Conservation (phyloP, 2,888 invertebrate species). For the Himalopsyche japonica region DNA sequence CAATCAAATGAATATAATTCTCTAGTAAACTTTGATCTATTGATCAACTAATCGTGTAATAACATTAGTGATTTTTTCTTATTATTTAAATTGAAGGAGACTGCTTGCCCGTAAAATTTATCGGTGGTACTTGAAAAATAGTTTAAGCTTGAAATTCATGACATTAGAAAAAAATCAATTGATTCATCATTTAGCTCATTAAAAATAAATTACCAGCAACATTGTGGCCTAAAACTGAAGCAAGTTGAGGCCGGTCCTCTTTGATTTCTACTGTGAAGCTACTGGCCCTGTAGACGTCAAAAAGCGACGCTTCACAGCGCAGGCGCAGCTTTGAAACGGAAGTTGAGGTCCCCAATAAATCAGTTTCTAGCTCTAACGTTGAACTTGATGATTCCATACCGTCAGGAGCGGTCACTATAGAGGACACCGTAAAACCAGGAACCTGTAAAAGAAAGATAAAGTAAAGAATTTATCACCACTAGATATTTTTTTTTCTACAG, state of each 20-base stretch:
- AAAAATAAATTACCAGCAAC: conserved; percentile 3
- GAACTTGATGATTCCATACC: conserved; percentile 63
- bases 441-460: conserved; percentile 51
- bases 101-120: too few species aligned
- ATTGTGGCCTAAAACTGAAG: conserved; percentile 61
- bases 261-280: conserved; percentile 63
- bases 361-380: conserved; percentile 60
- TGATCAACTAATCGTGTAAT: too few species aligned
- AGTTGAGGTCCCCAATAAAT: conserved; percentile 26
- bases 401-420: conserved; percentile 61
- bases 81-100: too few species aligned
- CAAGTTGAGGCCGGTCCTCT: conserved; percentile 65
- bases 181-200: too few species aligned
- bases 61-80: too few species aligned
- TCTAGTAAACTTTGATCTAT: too few species aligned
- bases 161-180: too few species aligned
- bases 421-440: conserved; percentile 64
- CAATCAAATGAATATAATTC: too few species aligned
- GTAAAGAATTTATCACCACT: background rate
- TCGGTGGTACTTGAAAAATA: too few species aligned
- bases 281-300: conserved; percentile 63
- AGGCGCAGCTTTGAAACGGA: conserved; percentile 41
- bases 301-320: conserved; percentile 67
- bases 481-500: background rate
- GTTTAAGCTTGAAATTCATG: too few species aligned